phyloP scores from a whole-genome alignment of 2,888 invertebrate species.

The Brenthis ino region DNA sequence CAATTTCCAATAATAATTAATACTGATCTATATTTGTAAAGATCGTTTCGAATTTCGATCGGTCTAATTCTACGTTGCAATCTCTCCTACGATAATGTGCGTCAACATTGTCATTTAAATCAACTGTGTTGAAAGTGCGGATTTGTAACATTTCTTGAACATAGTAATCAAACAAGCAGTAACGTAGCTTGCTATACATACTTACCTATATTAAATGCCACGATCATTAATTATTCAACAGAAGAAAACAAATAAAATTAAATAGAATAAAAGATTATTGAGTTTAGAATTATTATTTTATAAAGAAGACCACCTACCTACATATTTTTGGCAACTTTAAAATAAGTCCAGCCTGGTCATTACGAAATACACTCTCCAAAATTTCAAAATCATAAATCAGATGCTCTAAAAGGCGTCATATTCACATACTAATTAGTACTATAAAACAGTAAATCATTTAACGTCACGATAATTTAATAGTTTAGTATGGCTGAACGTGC shows the following conservation, averaged over 20 bases:
- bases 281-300: neutral
- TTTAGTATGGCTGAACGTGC: conserved; percentile 55
- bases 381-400: conserved; percentile 22
- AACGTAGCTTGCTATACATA: conserved; percentile 16
- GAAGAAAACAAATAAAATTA: neutral
- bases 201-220: neutral
- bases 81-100: conserved; percentile 28
- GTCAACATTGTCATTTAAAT: conserved; percentile 31
- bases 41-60: too few relatives aligned
- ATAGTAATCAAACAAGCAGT: conserved; percentile 29
- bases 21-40: too few relatives aligned
- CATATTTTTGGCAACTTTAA: neutral
- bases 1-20: too few relatives aligned
- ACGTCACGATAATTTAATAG: conserved; percentile 65
- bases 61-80: conserved; percentile 12
- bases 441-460: conserved; percentile 57
- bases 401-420: conserved; percentile 30
- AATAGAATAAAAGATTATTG: neutral
- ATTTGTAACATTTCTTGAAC: conserved; percentile 29
- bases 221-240: neutral
- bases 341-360: neutral
- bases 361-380: neutral
- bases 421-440: conserved; percentile 48
- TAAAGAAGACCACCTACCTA: too few relatives aligned
- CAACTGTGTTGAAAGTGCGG: conserved; percentile 34